Conservation (phyloP, 2,888 invertebrate genomes). For the Blomia tropicalis region DNA sequence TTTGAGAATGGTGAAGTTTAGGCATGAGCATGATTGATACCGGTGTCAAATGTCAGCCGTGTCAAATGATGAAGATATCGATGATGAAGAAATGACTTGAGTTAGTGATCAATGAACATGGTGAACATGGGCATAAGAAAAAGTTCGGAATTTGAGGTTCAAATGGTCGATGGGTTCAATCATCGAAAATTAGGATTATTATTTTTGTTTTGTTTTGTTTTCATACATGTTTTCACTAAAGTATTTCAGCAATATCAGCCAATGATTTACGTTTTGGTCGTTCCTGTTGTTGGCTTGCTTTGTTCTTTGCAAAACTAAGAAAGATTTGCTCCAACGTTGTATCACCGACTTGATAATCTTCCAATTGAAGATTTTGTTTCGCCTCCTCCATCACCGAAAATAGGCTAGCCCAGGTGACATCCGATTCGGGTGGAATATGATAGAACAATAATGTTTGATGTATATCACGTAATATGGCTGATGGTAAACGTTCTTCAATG, state of each 20-base stretch:
- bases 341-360: conserved; percentile 38
- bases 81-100: too few species aligned
- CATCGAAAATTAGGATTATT: too few species aligned
- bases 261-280: conserved; percentile 18
- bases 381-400: conserved; percentile 39
- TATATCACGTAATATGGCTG: conserved; percentile 27
- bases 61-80: too few species aligned
- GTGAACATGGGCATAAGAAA: too few species aligned
- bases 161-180: too few species aligned
- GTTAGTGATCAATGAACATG: too few species aligned
- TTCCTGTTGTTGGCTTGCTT: conserved; percentile 18
- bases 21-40: too few species aligned
- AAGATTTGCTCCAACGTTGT: conserved; percentile 41
- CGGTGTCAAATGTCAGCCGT: too few species aligned
- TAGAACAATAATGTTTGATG: conserved; percentile 38
- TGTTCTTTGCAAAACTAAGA: conserved; percentile 36
- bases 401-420: conserved; percentile 37
- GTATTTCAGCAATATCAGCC: conserved; percentile 20
- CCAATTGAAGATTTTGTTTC: conserved; percentile 35
- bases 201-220: too few species aligned
- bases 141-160: too few species aligned
- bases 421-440: conserved; percentile 35
- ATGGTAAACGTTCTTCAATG: conserved; percentile 22
- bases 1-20: too few species aligned
- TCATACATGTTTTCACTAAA: too few species aligned